A percentile compares a stretch with the other conserved stretches of the same genome.
phyloP scores from a whole-genome alignment of 2,888 invertebrate genomes.

The Pomacea canaliculata region DNA sequence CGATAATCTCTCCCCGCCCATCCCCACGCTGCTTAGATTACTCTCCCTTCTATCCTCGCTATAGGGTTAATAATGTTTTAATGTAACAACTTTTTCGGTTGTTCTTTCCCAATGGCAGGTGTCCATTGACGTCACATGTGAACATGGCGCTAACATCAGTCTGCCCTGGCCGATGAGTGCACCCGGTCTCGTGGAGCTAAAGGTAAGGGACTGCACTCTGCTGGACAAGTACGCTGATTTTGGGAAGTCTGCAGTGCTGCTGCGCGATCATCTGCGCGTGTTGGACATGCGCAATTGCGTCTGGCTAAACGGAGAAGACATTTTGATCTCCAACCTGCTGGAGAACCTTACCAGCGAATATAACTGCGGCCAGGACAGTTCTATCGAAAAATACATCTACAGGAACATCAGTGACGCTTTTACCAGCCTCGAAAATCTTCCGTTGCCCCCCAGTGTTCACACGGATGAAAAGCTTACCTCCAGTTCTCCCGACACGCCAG shows the following conservation, averaged over 20 bases:
- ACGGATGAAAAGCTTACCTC: too few species aligned
- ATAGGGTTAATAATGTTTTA: too few species aligned
- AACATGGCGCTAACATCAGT: slow-evolving; percentile 22
- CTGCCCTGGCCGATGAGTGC: slow-evolving; percentile 29
- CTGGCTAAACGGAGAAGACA: background rate
- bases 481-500: too few species aligned
- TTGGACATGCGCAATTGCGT: slow-evolving; percentile 20
- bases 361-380: slow-evolving; percentile 27
- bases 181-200: slow-evolving; percentile 15
- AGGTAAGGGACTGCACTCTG: slow-evolving; percentile 14
- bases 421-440: background rate
- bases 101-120: background rate
- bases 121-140: slow-evolving; percentile 13
- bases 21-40: too few species aligned
- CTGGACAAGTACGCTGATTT: slow-evolving; percentile 18
- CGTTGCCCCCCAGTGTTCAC: too few species aligned
- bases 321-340: background rate
- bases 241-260: background rate
- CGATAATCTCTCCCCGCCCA: too few species aligned
- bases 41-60: too few species aligned
- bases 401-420: slow-evolving; percentile 16
- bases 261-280: slow-evolving; percentile 13
- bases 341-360: slow-evolving; percentile 6
- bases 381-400: slow-evolving; percentile 9
- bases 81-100: too few species aligned